phyloP scores from a whole-genome alignment of 1,140 invertebrate genomes.

The Drosophila ercepeae region DNA sequence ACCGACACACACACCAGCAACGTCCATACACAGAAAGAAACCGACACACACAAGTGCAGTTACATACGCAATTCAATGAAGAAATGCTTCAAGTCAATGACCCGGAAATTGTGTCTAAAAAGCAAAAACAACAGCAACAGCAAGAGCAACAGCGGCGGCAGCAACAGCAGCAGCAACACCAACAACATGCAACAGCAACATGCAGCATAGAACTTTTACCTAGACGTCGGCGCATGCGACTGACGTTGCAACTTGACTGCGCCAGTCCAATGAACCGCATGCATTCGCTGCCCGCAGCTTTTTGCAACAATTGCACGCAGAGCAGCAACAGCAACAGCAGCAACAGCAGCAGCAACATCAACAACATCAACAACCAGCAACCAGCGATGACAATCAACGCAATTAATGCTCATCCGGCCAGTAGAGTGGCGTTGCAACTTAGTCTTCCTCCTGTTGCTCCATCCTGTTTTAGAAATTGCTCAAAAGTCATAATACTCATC shows the following conservation, averaged over 20 bases:
- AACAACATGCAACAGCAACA: conserved; percentile 55
- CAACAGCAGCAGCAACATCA: conserved; percentile 38
- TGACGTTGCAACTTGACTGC: conserved; percentile 42
- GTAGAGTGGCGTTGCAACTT: conserved; percentile 35
- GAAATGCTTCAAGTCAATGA: conserved; percentile 82
- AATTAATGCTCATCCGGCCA: conserved; percentile 80
- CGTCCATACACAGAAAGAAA: conserved; percentile 25
- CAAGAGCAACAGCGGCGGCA: conserved; percentile 56
- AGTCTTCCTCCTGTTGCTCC: conserved; percentile 40
- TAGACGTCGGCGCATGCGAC: conserved; percentile 69
- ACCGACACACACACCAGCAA: conserved; percentile 55
- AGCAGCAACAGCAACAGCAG: conserved; percentile 36
- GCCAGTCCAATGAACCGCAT: conserved; percentile 71
- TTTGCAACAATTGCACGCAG: conserved; percentile 64
- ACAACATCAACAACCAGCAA: conserved; percentile 55
- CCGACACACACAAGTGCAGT: conserved; percentile 58
- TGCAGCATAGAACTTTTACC: conserved; percentile 72
- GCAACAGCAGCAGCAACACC: conserved; percentile 44
- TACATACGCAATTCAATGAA: conserved; percentile 82
- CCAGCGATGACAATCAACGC: conserved; percentile 78
- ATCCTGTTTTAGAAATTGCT: conserved; percentile 18
- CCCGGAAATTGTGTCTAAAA: conserved; percentile 83
- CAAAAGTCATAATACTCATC: not conserved
- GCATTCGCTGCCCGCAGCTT: conserved; percentile 70
- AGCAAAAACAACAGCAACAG: conserved; percentile 60